Base-by-base conservation (phyloP, 2,797 vertebrate species). In the Mus caroli region DNA sequence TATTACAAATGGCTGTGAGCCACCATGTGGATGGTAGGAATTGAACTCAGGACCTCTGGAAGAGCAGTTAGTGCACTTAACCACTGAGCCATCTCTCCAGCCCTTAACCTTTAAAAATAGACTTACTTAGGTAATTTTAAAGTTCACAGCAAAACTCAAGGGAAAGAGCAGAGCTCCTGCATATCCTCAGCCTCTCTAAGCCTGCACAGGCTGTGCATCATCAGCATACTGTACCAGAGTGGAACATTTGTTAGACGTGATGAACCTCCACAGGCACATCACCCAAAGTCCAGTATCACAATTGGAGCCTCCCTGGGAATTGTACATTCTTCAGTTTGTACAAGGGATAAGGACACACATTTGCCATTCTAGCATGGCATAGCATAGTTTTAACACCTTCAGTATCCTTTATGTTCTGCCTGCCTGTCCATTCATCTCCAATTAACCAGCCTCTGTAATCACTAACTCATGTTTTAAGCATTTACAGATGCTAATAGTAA, bases 21-120 rank as follows among this genome's bases (percentile, higher is more conserved):
- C 9, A 50, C 50, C 10, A 12, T 10, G 50, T 50, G 50, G 50
- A 10, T 50, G 50, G 50, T 50, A 12, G 10, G 9, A 50, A 50
- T 50, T 50, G 50, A 50, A 50, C 50, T 50, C 50, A 50, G 50
- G 50, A 50, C 50, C 9, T 50, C 50, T 50, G 50, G 50, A 50
- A 50, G 50, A 50, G 50, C 50, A 50, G 50, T 50, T 11, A 50
- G 50, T 50, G 50, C 50, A 50, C 50, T 50, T 50, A 50, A 12
- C 50, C 50, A 50, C 50, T 50, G 50, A 50, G 50, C 46, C 46
- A 46, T 46, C 46, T 46, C 46, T 46, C 9, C 46, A 46, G 46
- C 50, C 50, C 50, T 93, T 94, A 56, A 87, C 83, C 85, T 88
- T 86, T 88, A 43, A 88, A 85, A 88, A n/a, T 40, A 56, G 58